Evolutionary conservation across 1,140 invertebrate genomes (phyloP), one percentile per base, ranked within the genome.

Genomic region (Drosophila chauvacae): DNA sequence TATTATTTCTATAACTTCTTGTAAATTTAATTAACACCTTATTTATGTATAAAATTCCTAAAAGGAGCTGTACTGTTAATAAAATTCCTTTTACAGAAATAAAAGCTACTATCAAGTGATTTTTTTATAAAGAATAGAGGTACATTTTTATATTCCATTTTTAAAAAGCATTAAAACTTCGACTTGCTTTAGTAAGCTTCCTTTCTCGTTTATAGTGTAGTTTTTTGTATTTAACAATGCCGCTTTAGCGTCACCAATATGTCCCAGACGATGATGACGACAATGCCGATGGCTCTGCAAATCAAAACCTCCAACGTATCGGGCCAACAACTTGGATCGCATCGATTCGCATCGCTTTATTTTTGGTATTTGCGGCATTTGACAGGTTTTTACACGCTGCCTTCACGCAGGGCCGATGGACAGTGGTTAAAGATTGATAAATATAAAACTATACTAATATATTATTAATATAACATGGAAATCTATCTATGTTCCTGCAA

Each of bases 241-340:
- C 57, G 61, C 56, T 57, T n/a, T 55, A 85, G 50, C 84, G 85
- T 90, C 85, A 90, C 85, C 85, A 90, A 88, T 81, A 88, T 88
- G 85, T 88, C 85, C 77, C 74, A 39, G 57, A 48, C 48, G 23
- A 39, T 47, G 56, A 30, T 28, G 68, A 56, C 45, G 64, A 37
- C 30, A 59, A 65, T 65, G 39, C 20, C 55, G 59, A 56, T 70
- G 68, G 51, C 69, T 28, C 64, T 53, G 63, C 63, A 80, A 83
- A 87, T 87, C 83, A 87, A 84, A 91, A 81, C 69, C 80, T 71
- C 64, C 87, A 87, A 80, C 80, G 51, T 81, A 76, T 72, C 48
- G 47, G 58, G 55, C 55, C 64, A 88, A 62, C 79, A 82, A 66
- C 61, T 33, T 30, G 14, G 68, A 59, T 71, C 68, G 80, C 83